phyloP scores from a whole-genome alignment of 2,888 invertebrate genomes.

The Cantharis rufa region DNA sequence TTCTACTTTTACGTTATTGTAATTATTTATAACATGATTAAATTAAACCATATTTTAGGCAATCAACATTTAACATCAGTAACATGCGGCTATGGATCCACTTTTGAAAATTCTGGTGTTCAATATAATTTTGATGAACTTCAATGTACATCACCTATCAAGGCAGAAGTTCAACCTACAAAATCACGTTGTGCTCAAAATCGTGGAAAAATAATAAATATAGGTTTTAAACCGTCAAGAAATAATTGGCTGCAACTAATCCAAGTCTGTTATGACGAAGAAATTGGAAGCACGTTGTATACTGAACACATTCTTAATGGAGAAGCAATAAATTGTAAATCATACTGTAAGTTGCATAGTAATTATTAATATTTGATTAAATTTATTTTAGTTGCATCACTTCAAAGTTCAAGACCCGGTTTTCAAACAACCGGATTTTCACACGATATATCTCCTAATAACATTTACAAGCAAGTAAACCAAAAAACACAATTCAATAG shows the following conservation, averaged over 20 bases:
- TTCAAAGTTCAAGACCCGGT: slow-evolving; percentile 42
- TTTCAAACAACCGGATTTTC: slow-evolving; percentile 50
- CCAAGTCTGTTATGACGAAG: slow-evolving; percentile 48
- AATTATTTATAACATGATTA: background rate
- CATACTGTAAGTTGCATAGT: background rate
- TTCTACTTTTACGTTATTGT: too few species aligned
- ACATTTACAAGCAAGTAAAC: slow-evolving; percentile 45
- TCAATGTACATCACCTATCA: slow-evolving; percentile 41
- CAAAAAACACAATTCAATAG: slow-evolving; percentile 49
- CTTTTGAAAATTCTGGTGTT: slow-evolving; percentile 36
- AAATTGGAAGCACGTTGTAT: slow-evolving; percentile 48
- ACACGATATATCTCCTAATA: slow-evolving; percentile 38
- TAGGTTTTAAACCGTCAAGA: slow-evolving; percentile 43
- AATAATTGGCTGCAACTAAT: slow-evolving; percentile 44
- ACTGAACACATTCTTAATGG: slow-evolving; percentile 51
- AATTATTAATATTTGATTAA: background rate
- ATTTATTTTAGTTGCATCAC: slow-evolving; percentile 44
- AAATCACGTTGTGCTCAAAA: slow-evolving; percentile 42
- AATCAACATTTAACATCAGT: slow-evolving; percentile 40
- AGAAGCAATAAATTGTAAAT: slow-evolving; percentile 49
- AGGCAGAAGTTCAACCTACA: slow-evolving; percentile 43
- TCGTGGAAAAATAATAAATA: slow-evolving; percentile 41
- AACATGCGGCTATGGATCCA: slow-evolving; percentile 38
- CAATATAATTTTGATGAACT: slow-evolving; percentile 39
- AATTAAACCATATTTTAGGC: slow-evolving; percentile 37